Evolutionary conservation across 2,797 vertebrate genomes (phyloP), one percentile per base, ranked within the genome.

Genomic region (Enoplosus armatus): DNA sequence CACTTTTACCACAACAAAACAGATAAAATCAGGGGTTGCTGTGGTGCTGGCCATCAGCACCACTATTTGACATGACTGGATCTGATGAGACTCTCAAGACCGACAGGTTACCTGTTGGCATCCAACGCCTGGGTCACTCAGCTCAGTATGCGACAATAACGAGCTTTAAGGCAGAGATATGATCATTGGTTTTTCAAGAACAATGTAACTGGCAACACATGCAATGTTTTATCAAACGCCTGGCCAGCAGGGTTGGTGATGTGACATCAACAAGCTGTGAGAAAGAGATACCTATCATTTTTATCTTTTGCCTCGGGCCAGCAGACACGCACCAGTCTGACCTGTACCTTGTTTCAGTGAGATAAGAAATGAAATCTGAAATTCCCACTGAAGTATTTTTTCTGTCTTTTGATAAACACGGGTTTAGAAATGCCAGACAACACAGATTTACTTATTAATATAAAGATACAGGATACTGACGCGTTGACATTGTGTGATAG

Each of bases 391-490:
- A 53, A 48, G 8, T 6, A 37, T 54, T 69, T 61, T n/a, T 62
- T 79, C 53, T 35, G 37, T 70, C 31, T 39, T 64, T 83, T 48
- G 29, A 43, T 61, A 6, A 16, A 53, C 35, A 24, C 29, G n/a
- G 3, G 14, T 20, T 59, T 29, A 71, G 89, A 92, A 85, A 90
- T 18, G 22, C 89, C 90, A 88, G 89, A 89, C 89, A 88, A 88
- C 86, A 77, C 69, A 45, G 24, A 66, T 65, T 60, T 26, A 31
- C 20, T 20, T n/a, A 45, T 60, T 14, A 26, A 58, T 69, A 26
- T 65, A 41, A 54, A 55, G 35, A 64, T 14, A 31, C 1, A 55
- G n/a, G 24, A 50, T 75, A 66, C 43, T 56, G 67, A 73, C 60
- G 35, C 0, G 3, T 33, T 47, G 48, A 63, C 59, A 66, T 35